Evolutionary conservation across 2,888 invertebrate species (phyloP).

Genomic region (Atrina japonica): DNA sequence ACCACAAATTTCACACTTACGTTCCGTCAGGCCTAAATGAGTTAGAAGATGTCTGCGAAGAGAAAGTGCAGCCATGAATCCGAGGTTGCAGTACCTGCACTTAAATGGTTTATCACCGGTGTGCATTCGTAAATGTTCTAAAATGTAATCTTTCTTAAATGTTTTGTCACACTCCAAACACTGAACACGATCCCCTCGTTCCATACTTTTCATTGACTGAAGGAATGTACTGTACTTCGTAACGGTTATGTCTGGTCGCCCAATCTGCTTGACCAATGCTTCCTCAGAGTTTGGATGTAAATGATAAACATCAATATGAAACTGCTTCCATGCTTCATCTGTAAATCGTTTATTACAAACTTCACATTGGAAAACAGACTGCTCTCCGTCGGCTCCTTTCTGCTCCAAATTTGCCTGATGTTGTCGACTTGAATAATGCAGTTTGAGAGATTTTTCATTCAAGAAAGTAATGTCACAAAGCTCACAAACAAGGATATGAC

Average conservation of each 20-base stretch:
- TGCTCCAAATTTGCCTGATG: slow-evolving; percentile 68
- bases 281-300: slow-evolving; percentile 67
- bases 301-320: slow-evolving; percentile 72
- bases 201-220: slow-evolving; percentile 52
- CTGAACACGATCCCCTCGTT: slow-evolving; percentile 51
- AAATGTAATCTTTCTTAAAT: slow-evolving; percentile 65
- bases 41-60: slow-evolving; percentile 72
- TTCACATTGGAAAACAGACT: slow-evolving; percentile 61
- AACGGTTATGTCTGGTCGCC: slow-evolving; percentile 63
- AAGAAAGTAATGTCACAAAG: slow-evolving; percentile 71
- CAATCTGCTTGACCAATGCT: slow-evolving; percentile 56
- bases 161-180: slow-evolving; percentile 73
- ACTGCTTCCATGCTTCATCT: slow-evolving; percentile 66
- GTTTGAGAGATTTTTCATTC: slow-evolving; percentile 65
- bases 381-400: slow-evolving; percentile 38
- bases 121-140: slow-evolving; percentile 74
- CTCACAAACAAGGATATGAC: slow-evolving; percentile 66
- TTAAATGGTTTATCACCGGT: slow-evolving; percentile 69
- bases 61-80: slow-evolving; percentile 66
- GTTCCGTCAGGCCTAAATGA: slow-evolving; percentile 68
- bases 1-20: slow-evolving; percentile 72
- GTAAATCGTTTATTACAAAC: slow-evolving; percentile 72
- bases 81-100: slow-evolving; percentile 70
- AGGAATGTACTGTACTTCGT: slow-evolving; percentile 59
- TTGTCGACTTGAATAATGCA: slow-evolving; percentile 66